Evolutionary conservation across 1,140 invertebrate genomes (phyloP).

Genomic region (Stenopsyche tienmushanensis): DNA sequence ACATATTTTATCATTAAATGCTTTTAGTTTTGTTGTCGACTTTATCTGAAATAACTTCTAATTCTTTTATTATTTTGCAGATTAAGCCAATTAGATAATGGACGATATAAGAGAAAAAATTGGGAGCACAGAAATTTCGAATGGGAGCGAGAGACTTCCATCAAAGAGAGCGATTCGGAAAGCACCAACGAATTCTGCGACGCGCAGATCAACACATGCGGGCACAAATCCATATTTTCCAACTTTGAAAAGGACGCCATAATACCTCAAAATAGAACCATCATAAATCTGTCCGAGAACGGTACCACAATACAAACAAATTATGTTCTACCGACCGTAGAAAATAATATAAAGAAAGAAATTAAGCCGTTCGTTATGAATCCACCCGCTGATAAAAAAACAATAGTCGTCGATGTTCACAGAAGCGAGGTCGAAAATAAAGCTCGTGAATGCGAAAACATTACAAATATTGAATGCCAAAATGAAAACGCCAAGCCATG

Average conservation of each 20-base stretch:
- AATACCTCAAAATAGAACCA: slow-evolving; percentile 58
- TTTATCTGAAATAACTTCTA: too few relatives aligned
- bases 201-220: slow-evolving; percentile 8
- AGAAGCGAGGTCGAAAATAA: slow-evolving; percentile 45
- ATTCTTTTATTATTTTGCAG: slow-evolving; percentile 26
- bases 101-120: slow-evolving; percentile 30
- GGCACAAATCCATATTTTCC: slow-evolving; percentile 24
- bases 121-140: slow-evolving; percentile 38
- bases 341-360: slow-evolving; percentile 13
- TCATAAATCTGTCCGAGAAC: slow-evolving; percentile 67
- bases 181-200: slow-evolving; percentile 20
- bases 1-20: too few relatives aligned
- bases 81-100: slow-evolving; percentile 37
- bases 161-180: slow-evolving; percentile 36
- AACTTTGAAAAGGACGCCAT: slow-evolving; percentile 29
- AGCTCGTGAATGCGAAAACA: slow-evolving; percentile 19
- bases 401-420: slow-evolving; percentile 64
- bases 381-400: slow-evolving; percentile 56
- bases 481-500: slow-evolving; percentile 15
- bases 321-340: slow-evolving; percentile 48
- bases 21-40: too few relatives aligned
- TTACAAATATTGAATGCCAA: slow-evolving; percentile 36
- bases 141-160: slow-evolving; percentile 34
- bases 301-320: slow-evolving; percentile 66
- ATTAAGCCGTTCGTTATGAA: slow-evolving; percentile 10